Percentiles rank a stretch among this genome's conserved stretches.
These are phyloP conservation scores for Ectobius pallidus DNA, from an alignment of 2,888 invertebrate species.

Conservation along the genomic window DNA sequence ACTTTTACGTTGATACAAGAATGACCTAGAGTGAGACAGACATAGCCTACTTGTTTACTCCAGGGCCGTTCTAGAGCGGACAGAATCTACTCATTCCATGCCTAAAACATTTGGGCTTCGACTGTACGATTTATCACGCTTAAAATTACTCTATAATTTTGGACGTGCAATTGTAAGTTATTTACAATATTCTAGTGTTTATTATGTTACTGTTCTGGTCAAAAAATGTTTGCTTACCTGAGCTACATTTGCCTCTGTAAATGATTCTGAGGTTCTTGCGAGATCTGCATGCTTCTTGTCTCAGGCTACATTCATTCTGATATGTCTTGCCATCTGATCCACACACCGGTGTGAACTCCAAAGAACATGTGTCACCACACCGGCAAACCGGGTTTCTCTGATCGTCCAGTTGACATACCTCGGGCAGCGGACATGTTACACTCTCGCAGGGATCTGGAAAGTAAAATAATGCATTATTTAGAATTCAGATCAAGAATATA, in stretches of 20 bases:
- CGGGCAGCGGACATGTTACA: conserved; percentile 76
- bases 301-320: conserved; percentile 79
- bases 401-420: conserved; percentile 82
- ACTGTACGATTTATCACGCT: no score
- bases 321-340: conserved; percentile 82
- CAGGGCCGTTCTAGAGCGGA: no score
- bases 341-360: conserved; percentile 75
- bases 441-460: conserved; percentile 83
- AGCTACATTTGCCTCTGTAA: conserved; percentile 82
- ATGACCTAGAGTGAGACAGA: no score
- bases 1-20: no score
- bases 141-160: no score
- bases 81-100: no score
- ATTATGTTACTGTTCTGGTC: no score
- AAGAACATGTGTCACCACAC: conserved; percentile 79
- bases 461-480: not conserved
- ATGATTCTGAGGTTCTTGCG: conserved; percentile 76
- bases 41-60: no score
- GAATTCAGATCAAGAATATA: no score
- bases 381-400: conserved; percentile 78
- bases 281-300: conserved; percentile 78
- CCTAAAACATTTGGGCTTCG: no score
- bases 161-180: no score
- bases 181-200: no score
- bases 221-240: conserved; percentile 72